Conservation (phyloP, 30 jellyfish, hydroid and myxozoan species). For the Turritopsis rubra region DNA sequence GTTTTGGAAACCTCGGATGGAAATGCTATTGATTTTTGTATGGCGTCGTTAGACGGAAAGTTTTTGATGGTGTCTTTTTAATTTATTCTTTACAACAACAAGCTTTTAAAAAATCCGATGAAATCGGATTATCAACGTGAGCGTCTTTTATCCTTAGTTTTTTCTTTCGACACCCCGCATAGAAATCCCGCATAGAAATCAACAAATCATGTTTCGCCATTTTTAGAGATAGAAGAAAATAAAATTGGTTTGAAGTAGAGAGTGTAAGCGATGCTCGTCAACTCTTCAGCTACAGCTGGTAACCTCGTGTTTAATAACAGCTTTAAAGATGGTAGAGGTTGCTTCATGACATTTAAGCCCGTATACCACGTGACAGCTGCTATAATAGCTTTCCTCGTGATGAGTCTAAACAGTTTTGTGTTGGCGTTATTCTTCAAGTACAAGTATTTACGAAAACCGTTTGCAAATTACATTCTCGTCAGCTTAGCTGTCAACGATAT, state of each 20-base stretch:
- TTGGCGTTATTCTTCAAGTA: slow-evolving; percentile 35
- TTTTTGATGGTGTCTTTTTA: background rate
- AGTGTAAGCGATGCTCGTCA: background rate
- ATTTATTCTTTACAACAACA: background rate
- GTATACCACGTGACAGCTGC: slow-evolving; percentile 44
- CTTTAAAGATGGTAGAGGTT: background rate
- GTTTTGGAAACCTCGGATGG: background rate
- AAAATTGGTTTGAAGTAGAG: background rate
- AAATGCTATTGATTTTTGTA: background rate
- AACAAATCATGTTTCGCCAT: background rate
- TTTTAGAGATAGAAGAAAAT: background rate
- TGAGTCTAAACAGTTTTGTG: slow-evolving; percentile 51
- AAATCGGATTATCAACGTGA: background rate
- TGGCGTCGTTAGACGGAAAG: background rate
- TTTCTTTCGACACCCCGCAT: background rate
- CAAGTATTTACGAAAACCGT: slow-evolving; percentile 30
- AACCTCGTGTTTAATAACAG: background rate
- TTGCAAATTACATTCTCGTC: slow-evolving; percentile 54
- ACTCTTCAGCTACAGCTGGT: background rate
- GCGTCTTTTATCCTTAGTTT: background rate
- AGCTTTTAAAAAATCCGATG: background rate
- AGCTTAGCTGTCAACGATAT: slow-evolving; percentile 80
- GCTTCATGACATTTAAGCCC: slow-evolving; percentile 17
- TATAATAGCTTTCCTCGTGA: slow-evolving; percentile 36
- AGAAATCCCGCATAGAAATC: background rate